These are phyloP conservation scores for Stegana nigrithorax DNA, from an alignment of 2,888 invertebrate genomes.

Conservation along the genomic window DNA sequence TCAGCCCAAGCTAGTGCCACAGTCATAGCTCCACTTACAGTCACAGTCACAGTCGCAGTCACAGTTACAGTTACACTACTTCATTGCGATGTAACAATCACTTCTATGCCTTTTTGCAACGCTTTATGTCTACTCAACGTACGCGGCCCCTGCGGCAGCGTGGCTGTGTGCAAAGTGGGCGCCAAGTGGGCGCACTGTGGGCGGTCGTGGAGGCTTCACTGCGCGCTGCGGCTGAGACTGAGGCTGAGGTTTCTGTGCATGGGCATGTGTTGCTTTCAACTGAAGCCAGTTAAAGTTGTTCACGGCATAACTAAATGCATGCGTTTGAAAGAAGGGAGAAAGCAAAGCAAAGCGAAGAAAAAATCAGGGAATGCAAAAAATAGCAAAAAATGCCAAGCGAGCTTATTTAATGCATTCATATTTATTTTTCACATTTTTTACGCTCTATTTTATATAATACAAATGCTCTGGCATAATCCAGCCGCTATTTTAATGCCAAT, in stretches of 20 bases:
- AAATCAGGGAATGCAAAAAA: constrained; percentile 2
- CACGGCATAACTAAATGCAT: constrained; percentile 15
- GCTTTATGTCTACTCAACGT: background rate
- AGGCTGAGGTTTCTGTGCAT: background rate
- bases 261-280: background rate
- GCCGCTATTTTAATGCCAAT: constrained; percentile 49
- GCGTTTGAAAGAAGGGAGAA: constrained; percentile 27
- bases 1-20: no score
- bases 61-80: constrained; percentile 13
- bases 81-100: background rate
- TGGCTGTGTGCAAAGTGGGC: background rate
- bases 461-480: constrained; percentile 28
- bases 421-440: constrained; percentile 9
- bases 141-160: background rate
- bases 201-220: background rate
- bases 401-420: constrained; percentile 1
- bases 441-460: constrained; percentile 18
- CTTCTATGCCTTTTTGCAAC: background rate
- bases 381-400: constrained; percentile 23
- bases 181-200: constrained; percentile 8
- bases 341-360: constrained; percentile 24
- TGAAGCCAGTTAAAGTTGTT: background rate
- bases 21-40: no score
- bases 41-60: constrained; percentile 21
- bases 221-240: background rate